Percentiles rank a stretch among this genome's conserved stretches.
Conservation (phyloP, 2,888 invertebrate genomes). For the Eurois occulta region DNA sequence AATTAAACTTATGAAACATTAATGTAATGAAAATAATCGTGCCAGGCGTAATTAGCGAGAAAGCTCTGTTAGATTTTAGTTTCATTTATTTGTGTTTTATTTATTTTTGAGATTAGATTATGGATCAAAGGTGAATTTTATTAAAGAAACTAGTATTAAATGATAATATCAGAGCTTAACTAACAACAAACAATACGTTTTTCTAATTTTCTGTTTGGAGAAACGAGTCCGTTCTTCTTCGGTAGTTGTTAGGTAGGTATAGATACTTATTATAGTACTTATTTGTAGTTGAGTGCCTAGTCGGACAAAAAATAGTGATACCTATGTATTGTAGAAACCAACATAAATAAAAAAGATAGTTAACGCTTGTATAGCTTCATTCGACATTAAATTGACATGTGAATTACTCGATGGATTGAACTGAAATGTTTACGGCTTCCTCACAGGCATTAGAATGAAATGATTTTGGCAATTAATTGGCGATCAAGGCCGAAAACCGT, state of each 20-base stretch:
- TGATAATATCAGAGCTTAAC: neutral
- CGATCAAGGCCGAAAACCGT: conserved; percentile 9
- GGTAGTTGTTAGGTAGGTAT: neutral
- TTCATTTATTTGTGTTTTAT: conserved; percentile 18
- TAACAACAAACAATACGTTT: neutral
- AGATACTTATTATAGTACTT: neutral
- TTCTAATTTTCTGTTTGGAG: conserved; percentile 12
- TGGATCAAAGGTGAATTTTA: conserved; percentile 6
- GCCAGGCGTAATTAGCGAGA: conserved; percentile 39
- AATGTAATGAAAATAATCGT: conserved; percentile 39
- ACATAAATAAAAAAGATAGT: neutral
- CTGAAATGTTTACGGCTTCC: conserved; percentile 36
- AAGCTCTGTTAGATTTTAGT: conserved; percentile 14
- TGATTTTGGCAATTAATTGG: conserved; percentile 28
- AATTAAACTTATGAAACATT: conserved; percentile 43
- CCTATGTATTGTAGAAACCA: neutral
- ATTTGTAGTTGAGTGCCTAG: neutral
- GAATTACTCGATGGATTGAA: conserved; percentile 25
- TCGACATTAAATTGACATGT: conserved; percentile 26
- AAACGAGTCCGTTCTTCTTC: neutral
- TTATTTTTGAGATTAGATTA: conserved; percentile 8
- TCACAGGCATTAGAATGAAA: conserved; percentile 14
- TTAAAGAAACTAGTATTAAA: neutral
- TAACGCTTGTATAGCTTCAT: conserved; percentile 39
- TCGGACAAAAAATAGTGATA: neutral